phyloP scores from a whole-genome alignment of 92 coral and sea anemone species.

The Palythoa caribaeorum region DNA sequence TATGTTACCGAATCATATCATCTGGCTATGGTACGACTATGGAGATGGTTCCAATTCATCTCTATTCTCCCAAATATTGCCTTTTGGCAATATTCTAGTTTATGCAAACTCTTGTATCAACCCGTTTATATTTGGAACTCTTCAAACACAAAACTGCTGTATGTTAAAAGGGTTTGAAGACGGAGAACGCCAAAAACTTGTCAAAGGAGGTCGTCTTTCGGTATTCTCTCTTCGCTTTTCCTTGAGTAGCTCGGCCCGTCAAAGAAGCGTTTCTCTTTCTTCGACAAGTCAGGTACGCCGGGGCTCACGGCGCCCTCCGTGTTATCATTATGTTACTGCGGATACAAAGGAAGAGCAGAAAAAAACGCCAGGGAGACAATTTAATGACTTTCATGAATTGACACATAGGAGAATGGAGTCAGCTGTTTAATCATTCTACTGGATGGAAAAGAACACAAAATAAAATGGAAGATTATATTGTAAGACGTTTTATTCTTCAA shows the following conservation, averaged over 20 bases:
- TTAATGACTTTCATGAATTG: not conserved
- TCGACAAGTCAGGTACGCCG: not conserved
- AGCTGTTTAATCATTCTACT: not conserved
- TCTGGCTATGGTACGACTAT: constrained; percentile 94
- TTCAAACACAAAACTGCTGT: constrained; percentile 69
- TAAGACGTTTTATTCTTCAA: too few relatives aligned
- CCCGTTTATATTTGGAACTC: constrained; percentile 95
- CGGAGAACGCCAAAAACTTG: not conserved
- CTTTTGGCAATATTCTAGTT: constrained; percentile 81
- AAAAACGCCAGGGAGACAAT: not conserved
- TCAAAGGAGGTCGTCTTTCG: constrained; percentile 10
- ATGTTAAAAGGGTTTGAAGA: not conserved
- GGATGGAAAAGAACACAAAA: too few relatives aligned
- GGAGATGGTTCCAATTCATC: constrained; percentile 66
- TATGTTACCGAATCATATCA: constrained; percentile 89
- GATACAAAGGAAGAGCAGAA: not conserved
- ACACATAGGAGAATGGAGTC: not conserved
- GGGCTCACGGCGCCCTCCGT: not conserved
- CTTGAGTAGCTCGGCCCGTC: constrained; percentile 2
- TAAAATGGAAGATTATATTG: too few relatives aligned
- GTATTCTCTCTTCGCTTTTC: constrained; percentile 45
- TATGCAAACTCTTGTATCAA: constrained; percentile 91
- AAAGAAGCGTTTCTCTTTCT: constrained; percentile 3
- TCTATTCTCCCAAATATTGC: constrained; percentile 66
- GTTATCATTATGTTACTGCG: not conserved